Conservation (phyloP, 2,888 invertebrate species). For the Leucophora obtusa region DNA sequence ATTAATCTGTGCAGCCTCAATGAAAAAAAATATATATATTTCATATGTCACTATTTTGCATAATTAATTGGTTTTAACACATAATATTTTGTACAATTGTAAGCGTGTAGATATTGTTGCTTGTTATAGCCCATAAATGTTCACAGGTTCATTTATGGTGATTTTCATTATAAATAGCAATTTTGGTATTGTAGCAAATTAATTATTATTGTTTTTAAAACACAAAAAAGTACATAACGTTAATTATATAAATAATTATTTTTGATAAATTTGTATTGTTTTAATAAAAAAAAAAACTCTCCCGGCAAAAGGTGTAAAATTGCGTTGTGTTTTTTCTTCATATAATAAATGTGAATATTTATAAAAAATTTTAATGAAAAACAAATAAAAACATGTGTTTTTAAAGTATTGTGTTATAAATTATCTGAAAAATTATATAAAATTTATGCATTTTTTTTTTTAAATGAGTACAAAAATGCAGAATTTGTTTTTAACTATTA, state of each 20-base stretch:
- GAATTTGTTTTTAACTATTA: no score
- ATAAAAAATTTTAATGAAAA: slow-evolving; percentile 22
- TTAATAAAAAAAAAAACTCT: slow-evolving; percentile 6
- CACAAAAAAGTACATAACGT: not conserved
- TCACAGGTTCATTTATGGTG: slow-evolving; percentile 56
- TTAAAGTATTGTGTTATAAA: slow-evolving; percentile 16
- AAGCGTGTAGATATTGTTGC: slow-evolving; percentile 2
- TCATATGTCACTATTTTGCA: slow-evolving; percentile 63
- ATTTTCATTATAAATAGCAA: slow-evolving; percentile 14
- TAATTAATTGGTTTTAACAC: slow-evolving; percentile 78
- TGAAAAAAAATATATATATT: slow-evolving; percentile 7
- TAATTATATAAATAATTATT: slow-evolving; percentile 68
- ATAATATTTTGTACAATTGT: slow-evolving; percentile 67
- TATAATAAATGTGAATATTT: slow-evolving; percentile 19
- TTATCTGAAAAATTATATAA: not conserved
- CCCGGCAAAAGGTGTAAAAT: slow-evolving; percentile 48
- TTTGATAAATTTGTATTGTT: slow-evolving; percentile 42
- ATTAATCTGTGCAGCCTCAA: slow-evolving; percentile 33
- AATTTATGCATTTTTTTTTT: not conserved
- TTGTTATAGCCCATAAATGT: slow-evolving; percentile 23
- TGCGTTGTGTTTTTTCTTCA: slow-evolving; percentile 28
- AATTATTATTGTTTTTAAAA: slow-evolving; percentile 57
- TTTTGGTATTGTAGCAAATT: slow-evolving; percentile 50
- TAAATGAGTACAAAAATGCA: no score
- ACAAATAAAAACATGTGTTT: slow-evolving; percentile 39